These are phyloP conservation scores for Cantharis lateralis DNA, from an alignment of 2,888 invertebrate species.

Conservation along the genomic window DNA sequence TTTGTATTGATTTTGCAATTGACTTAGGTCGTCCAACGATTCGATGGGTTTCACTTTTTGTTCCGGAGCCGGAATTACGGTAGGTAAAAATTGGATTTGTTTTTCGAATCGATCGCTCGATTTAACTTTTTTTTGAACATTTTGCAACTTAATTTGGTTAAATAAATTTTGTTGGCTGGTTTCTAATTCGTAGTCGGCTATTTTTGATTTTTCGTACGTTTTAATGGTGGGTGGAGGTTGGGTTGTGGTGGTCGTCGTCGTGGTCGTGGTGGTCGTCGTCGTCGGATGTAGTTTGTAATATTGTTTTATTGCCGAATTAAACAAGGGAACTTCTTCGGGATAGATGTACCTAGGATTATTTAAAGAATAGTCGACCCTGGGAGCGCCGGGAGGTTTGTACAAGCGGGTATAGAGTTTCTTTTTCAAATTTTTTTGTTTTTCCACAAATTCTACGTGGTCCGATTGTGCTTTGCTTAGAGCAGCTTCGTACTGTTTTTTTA, in stretches of 20 bases:
- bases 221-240: background rate
- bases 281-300: constrained; percentile 73
- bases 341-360: constrained; percentile 59
- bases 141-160: constrained; percentile 30
- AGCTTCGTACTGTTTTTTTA: constrained; percentile 79
- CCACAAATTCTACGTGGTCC: constrained; percentile 71
- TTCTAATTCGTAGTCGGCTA: constrained; percentile 15
- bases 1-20: constrained; percentile 52
- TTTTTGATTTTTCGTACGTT: background rate
- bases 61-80: constrained; percentile 60
- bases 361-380: constrained; percentile 43
- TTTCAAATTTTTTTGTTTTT: constrained; percentile 70
- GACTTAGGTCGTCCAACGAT: constrained; percentile 50
- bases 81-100: constrained; percentile 47
- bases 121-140: constrained; percentile 34
- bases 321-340: constrained; percentile 68
- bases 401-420: constrained; percentile 57
- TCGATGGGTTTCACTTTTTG: constrained; percentile 55
- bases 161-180: constrained; percentile 28
- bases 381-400: constrained; percentile 47
- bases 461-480: constrained; percentile 76
- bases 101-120: constrained; percentile 13
- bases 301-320: constrained; percentile 68
- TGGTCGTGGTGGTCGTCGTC: constrained; percentile 69
- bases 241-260: constrained; percentile 61